Conservation (phyloP, 2,113 vertebrate genomes). For the Phaethornis superciliosus region DNA sequence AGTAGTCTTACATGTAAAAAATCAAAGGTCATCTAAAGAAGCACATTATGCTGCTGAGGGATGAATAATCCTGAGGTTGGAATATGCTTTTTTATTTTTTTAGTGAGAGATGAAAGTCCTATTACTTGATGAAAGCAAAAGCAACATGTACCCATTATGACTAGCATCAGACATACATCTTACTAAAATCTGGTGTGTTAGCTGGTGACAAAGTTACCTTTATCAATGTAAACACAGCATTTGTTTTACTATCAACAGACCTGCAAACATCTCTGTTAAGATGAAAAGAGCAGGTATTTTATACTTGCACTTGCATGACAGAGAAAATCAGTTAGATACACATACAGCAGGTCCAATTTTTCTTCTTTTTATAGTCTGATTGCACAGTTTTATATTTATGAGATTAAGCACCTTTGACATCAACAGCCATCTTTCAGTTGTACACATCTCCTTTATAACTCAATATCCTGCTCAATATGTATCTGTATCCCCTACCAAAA, state of each 20-base stretch:
- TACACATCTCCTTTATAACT: background rate
- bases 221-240: background rate
- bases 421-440: background rate
- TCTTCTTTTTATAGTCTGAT: background rate
- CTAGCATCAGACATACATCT: background rate
- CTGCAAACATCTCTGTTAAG: background rate
- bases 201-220: background rate
- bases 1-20: background rate
- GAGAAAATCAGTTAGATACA: background rate
- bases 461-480: background rate
- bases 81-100: background rate
- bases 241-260: background rate
- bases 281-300: background rate
- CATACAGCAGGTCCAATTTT: background rate
- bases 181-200: background rate
- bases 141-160: background rate
- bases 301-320: background rate
- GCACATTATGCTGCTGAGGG: background rate
- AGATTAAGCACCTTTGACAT: background rate
- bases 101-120: background rate
- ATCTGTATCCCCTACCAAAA: background rate
- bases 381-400: background rate
- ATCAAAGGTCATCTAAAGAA: conserved; percentile 51
- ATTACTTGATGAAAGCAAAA: background rate
- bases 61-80: conserved; percentile 5